phyloP scores from a whole-genome alignment of 2,888 invertebrate species.

The Oasisia sp. region DNA sequence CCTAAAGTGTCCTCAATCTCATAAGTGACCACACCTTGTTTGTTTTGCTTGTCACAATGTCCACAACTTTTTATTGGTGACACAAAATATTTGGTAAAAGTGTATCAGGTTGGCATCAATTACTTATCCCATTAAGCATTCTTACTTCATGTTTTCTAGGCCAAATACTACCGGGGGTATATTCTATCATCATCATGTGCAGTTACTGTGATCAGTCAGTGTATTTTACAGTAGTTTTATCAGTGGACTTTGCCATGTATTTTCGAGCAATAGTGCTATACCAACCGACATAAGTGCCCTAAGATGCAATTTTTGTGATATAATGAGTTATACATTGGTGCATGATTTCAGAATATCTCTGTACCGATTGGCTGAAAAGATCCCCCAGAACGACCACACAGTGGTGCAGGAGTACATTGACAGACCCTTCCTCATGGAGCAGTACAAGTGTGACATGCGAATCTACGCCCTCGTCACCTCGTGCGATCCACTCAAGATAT shows the following conservation, averaged over 20 bases:
- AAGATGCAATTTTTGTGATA: no score
- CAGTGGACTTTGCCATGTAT: not conserved
- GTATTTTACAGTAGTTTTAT: no score
- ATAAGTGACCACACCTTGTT: not conserved
- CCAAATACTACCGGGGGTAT: no score
- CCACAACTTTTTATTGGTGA: not conserved
- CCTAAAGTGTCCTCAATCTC: not conserved
- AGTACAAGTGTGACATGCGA: constrained; percentile 65
- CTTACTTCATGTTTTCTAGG: no score
- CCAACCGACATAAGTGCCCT: no score
- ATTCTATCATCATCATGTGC: no score
- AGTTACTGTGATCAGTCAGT: not conserved
- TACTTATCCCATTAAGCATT: no score
- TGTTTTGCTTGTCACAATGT: not conserved
- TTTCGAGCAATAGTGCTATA: no score
- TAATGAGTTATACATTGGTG: not conserved
- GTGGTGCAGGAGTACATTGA: constrained; percentile 66
- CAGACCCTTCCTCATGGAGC: constrained; percentile 64
- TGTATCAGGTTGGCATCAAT: no score
- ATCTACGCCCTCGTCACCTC: constrained; percentile 65
- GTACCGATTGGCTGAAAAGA: constrained; percentile 59
- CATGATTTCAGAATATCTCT: constrained; percentile 55
- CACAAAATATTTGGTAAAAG: not conserved
- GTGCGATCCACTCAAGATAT: constrained; percentile 64
- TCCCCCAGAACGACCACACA: constrained; percentile 58